phyloP scores from a whole-genome alignment of 2,113 vertebrate genomes.

The Hypomesus transpacificus region DNA sequence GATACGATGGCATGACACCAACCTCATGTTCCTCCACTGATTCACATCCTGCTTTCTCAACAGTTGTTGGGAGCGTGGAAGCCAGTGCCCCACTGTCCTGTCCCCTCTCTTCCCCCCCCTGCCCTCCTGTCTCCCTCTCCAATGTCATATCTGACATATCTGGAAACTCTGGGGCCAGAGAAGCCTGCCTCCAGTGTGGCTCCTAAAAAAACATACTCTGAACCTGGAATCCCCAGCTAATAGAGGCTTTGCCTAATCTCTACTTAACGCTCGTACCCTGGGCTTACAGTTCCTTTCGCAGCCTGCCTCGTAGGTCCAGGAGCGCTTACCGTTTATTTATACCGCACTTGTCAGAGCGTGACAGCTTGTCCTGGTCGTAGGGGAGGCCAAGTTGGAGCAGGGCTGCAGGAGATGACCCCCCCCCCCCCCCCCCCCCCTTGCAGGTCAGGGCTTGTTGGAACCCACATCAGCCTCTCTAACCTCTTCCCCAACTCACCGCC shows the following conservation, averaged over 20 bases:
- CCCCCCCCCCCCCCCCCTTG: neutral
- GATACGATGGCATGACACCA: too few species aligned
- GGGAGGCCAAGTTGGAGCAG: constrained; percentile 18
- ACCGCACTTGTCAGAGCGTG: constrained; percentile 49
- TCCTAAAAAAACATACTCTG: constrained; percentile 70
- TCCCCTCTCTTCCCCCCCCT: neutral
- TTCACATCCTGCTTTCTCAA: neutral
- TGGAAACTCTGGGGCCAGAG: neutral
- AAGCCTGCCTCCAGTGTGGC: constrained; percentile 35
- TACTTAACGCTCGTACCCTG: constrained; percentile 67
- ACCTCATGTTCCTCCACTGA: neutral
- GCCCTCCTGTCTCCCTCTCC: neutral
- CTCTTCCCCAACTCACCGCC: neutral
- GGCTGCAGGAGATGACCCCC: constrained; percentile 19
- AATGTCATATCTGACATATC: constrained; percentile 6
- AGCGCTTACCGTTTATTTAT: constrained; percentile 76
- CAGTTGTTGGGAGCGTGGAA: neutral
- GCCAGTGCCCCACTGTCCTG: neutral
- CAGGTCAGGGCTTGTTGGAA: neutral
- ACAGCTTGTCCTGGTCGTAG: constrained; percentile 49
- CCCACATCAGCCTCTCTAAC: neutral
- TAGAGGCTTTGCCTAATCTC: constrained; percentile 78
- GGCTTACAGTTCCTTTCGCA: constrained; percentile 62
- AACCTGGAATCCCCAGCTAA: constrained; percentile 72
- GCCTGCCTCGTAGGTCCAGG: constrained; percentile 51